Percentiles rank a stretch among this genome's conserved stretches.
These are phyloP conservation scores for Trachops cirrhosus DNA, from an alignment of 2,797 vertebrate genomes.

Conservation along the genomic window DNA sequence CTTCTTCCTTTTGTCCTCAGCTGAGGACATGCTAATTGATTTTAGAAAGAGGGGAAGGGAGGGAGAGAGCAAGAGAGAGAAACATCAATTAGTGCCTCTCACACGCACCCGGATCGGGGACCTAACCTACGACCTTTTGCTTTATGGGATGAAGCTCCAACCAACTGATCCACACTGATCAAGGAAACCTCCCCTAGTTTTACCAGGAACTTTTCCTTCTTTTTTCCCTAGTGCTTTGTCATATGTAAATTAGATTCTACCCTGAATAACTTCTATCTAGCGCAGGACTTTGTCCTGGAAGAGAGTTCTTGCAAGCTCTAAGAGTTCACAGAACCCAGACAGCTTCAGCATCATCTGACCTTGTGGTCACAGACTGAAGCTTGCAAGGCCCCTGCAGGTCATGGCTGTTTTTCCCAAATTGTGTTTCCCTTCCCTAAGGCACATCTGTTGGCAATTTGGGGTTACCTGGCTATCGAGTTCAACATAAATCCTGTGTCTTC, in stretches of 20 bases:
- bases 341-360: background rate
- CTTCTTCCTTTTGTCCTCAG: background rate
- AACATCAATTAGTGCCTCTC: background rate
- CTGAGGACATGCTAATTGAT: background rate
- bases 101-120: fast-evolving
- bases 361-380: background rate
- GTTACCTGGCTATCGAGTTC: background rate
- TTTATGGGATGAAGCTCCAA: background rate
- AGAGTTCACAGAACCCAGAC: background rate
- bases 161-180: background rate
- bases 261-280: background rate
- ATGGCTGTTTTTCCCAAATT: background rate
- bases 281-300: background rate
- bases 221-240: background rate
- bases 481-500: background rate
- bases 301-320: background rate
- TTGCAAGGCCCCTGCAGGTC: background rate
- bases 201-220: background rate
- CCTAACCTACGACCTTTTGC: background rate
- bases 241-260: background rate
- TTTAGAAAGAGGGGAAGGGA: background rate
- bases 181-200: background rate
- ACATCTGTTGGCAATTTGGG: background rate
- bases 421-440: background rate
- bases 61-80: background rate